Conservation (phyloP, 2,113 vertebrate species). For the Andinoacara biseriatus region DNA sequence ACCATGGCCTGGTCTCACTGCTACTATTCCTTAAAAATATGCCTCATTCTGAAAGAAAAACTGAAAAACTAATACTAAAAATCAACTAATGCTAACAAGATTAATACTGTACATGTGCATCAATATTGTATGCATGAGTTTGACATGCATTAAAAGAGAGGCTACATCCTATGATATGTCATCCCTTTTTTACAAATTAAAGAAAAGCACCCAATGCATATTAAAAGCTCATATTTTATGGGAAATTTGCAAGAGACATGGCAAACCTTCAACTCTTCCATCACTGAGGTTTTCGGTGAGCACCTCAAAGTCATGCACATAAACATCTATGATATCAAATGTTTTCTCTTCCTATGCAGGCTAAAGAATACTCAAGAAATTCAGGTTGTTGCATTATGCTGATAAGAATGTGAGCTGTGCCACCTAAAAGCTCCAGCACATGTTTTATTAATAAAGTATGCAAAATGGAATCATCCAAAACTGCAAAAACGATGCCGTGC, state of each 20-base stretch:
- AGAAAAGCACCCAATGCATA: background rate
- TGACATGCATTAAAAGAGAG: background rate
- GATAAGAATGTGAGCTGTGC: slow-evolving; percentile 45
- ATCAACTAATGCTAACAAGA: background rate
- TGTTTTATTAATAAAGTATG: slow-evolving; percentile 51
- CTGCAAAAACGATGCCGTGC: slow-evolving; percentile 8
- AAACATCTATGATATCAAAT: slow-evolving; percentile 18
- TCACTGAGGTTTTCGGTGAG: background rate
- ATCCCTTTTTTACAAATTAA: slow-evolving; percentile 4
- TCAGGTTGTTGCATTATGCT: slow-evolving; percentile 22
- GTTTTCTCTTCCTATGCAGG: slow-evolving; percentile 21
- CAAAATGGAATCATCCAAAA: slow-evolving; percentile 13
- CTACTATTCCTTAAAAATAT: background rate
- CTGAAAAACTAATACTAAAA: background rate
- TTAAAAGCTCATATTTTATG: background rate
- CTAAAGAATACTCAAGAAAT: slow-evolving; percentile 15
- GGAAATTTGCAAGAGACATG: background rate
- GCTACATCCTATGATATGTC: background rate
- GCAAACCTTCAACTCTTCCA: background rate
- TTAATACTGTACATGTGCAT: background rate
- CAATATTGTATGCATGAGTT: background rate
- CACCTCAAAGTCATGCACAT: background rate
- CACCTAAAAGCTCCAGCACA: slow-evolving; percentile 41
- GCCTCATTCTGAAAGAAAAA: background rate
- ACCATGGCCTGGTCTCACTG: background rate